phyloP scores from a whole-genome alignment of 2,113 vertebrate species.

The Cromileptes altivelis region DNA sequence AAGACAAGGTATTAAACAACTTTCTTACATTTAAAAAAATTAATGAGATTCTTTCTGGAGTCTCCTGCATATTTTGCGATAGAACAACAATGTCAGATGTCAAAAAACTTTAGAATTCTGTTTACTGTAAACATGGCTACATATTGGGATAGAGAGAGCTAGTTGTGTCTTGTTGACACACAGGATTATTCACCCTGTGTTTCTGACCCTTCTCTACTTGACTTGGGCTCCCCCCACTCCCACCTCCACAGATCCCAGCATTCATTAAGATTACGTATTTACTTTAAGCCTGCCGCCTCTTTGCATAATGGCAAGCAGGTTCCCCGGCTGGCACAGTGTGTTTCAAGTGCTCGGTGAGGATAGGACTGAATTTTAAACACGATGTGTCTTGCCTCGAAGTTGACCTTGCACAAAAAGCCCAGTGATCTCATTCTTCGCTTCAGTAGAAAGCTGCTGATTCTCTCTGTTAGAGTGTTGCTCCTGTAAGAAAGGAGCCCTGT shows the following conservation, averaged over 20 bases:
- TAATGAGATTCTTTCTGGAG: background rate
- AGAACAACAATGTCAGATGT: conserved; percentile 70
- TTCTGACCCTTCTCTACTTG: conserved; percentile 83
- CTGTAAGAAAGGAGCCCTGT: conserved; percentile 80
- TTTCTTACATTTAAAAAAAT: background rate
- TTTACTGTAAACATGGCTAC: conserved; percentile 78
- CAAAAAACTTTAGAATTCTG: conserved; percentile 55
- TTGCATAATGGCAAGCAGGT: conserved; percentile 82
- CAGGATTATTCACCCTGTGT: conserved; percentile 83
- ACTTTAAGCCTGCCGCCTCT: conserved; percentile 79
- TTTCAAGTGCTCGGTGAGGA: conserved; percentile 76
- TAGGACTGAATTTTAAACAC: conserved; percentile 84
- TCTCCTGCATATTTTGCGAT: conserved; percentile 25
- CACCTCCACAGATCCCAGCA: conserved; percentile 79
- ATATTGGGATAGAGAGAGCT: conserved; percentile 67
- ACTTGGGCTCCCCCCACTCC: conserved; percentile 74
- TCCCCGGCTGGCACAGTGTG: conserved; percentile 74
- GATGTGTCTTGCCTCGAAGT: conserved; percentile 75
- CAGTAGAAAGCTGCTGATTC: conserved; percentile 85
- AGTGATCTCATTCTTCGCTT: conserved; percentile 86
- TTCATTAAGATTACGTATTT: conserved; percentile 85
- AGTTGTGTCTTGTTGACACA: conserved; percentile 81
- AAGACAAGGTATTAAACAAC: conserved; percentile 13
- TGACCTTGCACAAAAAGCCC: conserved; percentile 85
- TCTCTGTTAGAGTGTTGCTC: conserved; percentile 78